phyloP scores from a whole-genome alignment of 2,113 vertebrate genomes.

The Probosciger aterrimus region DNA sequence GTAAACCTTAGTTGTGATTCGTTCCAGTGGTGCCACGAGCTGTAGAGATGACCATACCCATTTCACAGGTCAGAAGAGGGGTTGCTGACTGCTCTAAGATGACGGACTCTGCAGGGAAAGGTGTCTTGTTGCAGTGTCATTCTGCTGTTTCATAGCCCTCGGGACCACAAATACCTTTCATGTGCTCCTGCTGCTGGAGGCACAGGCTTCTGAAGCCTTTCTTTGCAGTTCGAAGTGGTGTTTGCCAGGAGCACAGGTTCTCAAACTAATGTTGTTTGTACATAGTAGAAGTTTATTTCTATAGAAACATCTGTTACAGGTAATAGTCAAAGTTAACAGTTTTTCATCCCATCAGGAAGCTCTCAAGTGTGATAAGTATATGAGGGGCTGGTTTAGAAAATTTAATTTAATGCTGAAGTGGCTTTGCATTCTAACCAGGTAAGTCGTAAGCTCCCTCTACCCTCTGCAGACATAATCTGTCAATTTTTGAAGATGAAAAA shows the following conservation, averaged over 20 bases:
- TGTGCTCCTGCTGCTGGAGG: background rate
- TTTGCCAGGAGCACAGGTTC: background rate
- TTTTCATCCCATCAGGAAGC: background rate
- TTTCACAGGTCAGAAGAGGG: background rate
- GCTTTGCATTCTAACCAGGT: background rate
- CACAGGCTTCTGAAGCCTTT: background rate
- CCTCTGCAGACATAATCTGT: background rate
- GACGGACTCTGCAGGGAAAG: background rate
- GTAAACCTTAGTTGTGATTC: background rate
- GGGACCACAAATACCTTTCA: background rate
- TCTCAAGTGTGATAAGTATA: background rate
- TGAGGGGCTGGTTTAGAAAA: background rate
- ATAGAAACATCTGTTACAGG: background rate
- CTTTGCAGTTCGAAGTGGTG: background rate
- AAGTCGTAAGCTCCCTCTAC: background rate
- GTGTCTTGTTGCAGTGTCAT: background rate
- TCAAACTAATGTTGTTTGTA: background rate
- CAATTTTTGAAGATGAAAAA: conserved; percentile 8
- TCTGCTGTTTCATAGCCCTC: background rate
- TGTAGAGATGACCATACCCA: background rate
- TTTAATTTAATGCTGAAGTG: background rate
- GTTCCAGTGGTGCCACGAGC: background rate
- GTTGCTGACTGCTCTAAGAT: background rate
- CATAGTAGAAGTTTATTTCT: background rate
- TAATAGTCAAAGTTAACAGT: background rate